These are phyloP conservation scores for Phalacrocorax pelagicus DNA, from an alignment of 2,113 vertebrate genomes.

Conservation along the genomic window DNA sequence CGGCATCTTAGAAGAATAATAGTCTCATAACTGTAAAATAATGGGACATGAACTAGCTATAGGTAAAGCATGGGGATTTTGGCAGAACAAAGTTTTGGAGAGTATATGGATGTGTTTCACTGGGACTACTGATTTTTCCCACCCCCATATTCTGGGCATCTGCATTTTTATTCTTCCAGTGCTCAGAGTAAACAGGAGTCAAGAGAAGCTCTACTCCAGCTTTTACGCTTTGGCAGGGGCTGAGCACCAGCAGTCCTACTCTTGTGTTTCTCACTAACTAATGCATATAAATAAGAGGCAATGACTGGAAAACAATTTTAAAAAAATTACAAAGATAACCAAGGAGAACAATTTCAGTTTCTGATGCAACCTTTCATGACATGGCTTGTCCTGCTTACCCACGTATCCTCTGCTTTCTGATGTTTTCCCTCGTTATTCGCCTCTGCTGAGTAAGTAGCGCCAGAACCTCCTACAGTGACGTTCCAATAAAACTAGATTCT, in stretches of 20 bases:
- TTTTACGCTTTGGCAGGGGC: neutral
- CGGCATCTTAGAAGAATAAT: neutral
- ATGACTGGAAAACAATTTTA: neutral
- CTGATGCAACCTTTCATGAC: neutral
- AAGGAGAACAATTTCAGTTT: neutral
- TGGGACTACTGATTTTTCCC: neutral
- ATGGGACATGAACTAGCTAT: neutral
- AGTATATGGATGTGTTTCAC: neutral
- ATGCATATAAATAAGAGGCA: neutral
- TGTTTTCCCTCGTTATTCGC: neutral
- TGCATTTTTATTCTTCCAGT: neutral
- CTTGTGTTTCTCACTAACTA: neutral
- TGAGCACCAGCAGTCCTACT: neutral
- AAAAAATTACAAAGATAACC: neutral
- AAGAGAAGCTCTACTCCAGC: neutral
- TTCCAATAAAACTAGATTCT: neutral
- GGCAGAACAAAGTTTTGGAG: neutral
- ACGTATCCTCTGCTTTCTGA: neutral
- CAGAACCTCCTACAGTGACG: neutral
- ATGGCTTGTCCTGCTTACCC: neutral
- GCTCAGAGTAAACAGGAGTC: neutral
- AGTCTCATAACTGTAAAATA: neutral
- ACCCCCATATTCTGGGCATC: neutral
- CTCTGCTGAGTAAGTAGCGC: neutral
- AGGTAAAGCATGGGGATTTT: neutral